Evolutionary conservation across 2,888 invertebrate genomes (phyloP).

Genomic region (Polietes domitor): DNA sequence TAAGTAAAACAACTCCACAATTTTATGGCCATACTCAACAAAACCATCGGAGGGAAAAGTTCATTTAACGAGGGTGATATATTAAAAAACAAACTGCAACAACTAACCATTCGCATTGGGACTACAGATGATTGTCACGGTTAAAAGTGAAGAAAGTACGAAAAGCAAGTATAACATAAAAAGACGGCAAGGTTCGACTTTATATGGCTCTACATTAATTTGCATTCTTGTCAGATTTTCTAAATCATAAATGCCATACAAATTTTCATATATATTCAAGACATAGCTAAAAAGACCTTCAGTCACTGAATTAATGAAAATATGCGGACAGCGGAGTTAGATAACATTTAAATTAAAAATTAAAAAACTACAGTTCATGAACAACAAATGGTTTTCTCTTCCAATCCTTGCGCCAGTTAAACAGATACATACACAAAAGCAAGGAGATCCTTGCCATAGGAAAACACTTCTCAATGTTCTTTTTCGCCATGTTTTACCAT

Average conservation of each 20-base stretch:
- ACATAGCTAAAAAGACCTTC: too few species aligned
- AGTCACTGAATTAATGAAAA: too few species aligned
- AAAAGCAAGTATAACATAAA: not conserved
- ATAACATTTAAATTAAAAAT: too few species aligned
- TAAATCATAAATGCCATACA: too few species aligned
- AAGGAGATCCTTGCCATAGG: not conserved
- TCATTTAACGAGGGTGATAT: constrained; percentile 35
- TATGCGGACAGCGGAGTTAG: too few species aligned
- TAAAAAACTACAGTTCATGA: too few species aligned
- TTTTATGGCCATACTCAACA: constrained; percentile 48
- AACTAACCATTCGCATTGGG: not conserved
- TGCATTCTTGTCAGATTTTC: too few species aligned
- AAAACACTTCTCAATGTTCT: not conserved
- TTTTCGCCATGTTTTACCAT: not conserved
- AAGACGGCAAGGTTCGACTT: too few species aligned
- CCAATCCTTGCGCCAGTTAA: not conserved
- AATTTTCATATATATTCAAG: too few species aligned
- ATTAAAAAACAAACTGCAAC: constrained; percentile 37
- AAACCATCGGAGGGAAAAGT: constrained; percentile 49
- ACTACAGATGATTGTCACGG: constrained; percentile 46
- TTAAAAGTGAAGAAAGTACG: constrained; percentile 26
- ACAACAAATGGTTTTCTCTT: constrained; percentile 21
- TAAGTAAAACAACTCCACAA: constrained; percentile 47
- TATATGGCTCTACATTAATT: too few species aligned
- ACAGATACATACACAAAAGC: not conserved